phyloP scores from a whole-genome alignment of 1,140 invertebrate species.

The Drosophila sproati region DNA sequence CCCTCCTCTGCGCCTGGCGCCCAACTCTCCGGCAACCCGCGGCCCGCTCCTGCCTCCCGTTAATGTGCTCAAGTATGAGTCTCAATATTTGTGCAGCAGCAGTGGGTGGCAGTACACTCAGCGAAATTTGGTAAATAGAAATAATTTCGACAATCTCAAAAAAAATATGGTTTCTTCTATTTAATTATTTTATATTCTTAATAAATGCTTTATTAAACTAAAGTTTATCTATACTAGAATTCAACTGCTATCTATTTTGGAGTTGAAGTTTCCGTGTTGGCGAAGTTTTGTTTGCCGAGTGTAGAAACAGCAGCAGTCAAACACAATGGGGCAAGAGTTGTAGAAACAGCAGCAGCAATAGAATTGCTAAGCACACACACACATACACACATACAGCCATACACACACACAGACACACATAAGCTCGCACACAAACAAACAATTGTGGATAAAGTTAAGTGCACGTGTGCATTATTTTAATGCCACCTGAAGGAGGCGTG shows the following conservation, averaged over 20 bases:
- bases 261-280: no score
- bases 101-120: no score
- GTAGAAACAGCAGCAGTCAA: conserved; percentile 31
- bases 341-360: conserved; percentile 26
- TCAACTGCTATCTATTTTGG: no score
- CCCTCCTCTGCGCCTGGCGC: no score
- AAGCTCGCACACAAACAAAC: conserved; percentile 52
- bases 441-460: conserved; percentile 83
- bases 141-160: no score
- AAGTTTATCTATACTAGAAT: no score
- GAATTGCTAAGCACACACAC: conserved; percentile 47
- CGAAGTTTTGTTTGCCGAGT: no score
- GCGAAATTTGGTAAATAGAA: no score
- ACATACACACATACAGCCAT: conserved; percentile 17
- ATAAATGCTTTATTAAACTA: no score
- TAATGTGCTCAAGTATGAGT: conserved; percentile 77
- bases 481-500: conserved; percentile 79
- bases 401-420: conserved; percentile 32
- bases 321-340: conserved; percentile 54
- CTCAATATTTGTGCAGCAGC: conserved; percentile 68
- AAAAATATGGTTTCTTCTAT: no score
- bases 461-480: conserved; percentile 84
- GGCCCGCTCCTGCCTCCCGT: conserved; percentile 27
- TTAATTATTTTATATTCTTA: no score
- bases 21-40: background rate